Base-by-base conservation (phyloP, 2,797 vertebrate species). In the Smutsia gigantea region DNA sequence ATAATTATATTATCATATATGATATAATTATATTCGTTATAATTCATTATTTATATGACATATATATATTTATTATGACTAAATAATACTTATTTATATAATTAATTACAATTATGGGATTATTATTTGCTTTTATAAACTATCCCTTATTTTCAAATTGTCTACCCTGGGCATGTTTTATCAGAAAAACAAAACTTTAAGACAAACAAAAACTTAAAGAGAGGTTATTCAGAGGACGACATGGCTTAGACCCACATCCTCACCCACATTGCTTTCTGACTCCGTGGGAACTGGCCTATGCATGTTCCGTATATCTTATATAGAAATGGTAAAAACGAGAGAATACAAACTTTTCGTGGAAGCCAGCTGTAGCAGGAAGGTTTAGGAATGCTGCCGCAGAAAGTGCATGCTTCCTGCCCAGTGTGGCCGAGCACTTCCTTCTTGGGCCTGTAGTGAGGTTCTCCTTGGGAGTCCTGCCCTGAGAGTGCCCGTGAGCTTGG, bases 281-380 rank as follows among this genome's bases (percentile, higher is more conserved):
- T 68, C 46, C 3, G 0, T 4, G 15, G 61, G 51, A 51, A 21
- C 59, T n/a, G 46, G 23, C 49, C 12, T 23, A 18, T 34, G 3
- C 19, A 19, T 1, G n/a, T 2, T n/a, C 10, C 4, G 4, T 49
- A 1, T 27, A 27, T 59, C 5, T 87, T n/a, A 1, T 7, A 39
- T 25, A 82, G 64, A 77, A 66, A 69, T 34, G 31, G 63, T 66
- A 46, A 66, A 59, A 46, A 46, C 13, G 17, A 9, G 5, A 77
- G 19, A 49, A 31, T 27, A 55, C 42, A 39, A 53, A 34, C 17
- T 14, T 39, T 4, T 11, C 4, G 0, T 37, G 31, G 39, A 87
- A 46, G n/a, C 5, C 27, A 9, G 10, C 3, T 49, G 2, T 27
- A n/a, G 29, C 27, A 77, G 84, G 10, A n/a, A 71, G 37, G 9